Percentiles rank a stretch among this genome's conserved stretches.
phyloP scores from a whole-genome alignment of 2,113 vertebrate genomes.

The Elgaria multicarinata region DNA sequence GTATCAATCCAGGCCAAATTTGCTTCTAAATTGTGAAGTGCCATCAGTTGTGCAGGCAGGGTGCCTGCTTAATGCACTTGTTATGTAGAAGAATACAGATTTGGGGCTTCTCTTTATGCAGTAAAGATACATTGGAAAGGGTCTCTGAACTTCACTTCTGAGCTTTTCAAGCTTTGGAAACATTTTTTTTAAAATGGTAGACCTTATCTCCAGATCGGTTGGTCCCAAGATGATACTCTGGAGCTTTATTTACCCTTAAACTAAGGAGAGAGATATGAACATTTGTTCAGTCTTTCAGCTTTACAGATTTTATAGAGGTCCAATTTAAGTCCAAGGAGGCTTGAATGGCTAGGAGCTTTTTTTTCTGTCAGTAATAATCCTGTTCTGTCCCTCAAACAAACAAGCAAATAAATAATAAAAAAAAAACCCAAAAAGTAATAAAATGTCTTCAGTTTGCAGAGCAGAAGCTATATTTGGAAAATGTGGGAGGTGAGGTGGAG shows the following conservation, averaged over 20 bases:
- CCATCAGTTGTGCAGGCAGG: fast-evolving
- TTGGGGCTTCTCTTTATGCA: background rate
- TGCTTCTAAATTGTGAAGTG: background rate
- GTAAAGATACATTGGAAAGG: background rate
- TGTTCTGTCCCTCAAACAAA: background rate
- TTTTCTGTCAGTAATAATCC: background rate
- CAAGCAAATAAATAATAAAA: background rate
- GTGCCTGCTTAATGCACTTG: fast-evolving
- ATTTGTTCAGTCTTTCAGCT: background rate
- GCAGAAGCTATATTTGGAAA: background rate
- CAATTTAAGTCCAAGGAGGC: background rate
- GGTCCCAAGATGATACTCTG: background rate
- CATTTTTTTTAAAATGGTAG: slow-evolving; percentile 10
- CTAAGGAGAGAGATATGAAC: background rate
- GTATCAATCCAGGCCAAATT: background rate
- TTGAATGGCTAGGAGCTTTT: background rate
- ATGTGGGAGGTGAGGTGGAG: background rate
- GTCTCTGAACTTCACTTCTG: background rate
- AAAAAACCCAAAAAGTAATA: background rate
- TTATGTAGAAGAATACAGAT: fast-evolving
- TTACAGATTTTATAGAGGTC: background rate
- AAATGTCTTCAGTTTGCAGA: background rate
- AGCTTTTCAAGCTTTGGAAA: background rate
- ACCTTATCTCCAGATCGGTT: slow-evolving; percentile 1
- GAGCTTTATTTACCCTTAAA: background rate